Percentiles rank a stretch among this genome's conserved stretches.
phyloP scores from a whole-genome alignment of 2,797 vertebrate genomes.

The Salarias fasciatus region DNA sequence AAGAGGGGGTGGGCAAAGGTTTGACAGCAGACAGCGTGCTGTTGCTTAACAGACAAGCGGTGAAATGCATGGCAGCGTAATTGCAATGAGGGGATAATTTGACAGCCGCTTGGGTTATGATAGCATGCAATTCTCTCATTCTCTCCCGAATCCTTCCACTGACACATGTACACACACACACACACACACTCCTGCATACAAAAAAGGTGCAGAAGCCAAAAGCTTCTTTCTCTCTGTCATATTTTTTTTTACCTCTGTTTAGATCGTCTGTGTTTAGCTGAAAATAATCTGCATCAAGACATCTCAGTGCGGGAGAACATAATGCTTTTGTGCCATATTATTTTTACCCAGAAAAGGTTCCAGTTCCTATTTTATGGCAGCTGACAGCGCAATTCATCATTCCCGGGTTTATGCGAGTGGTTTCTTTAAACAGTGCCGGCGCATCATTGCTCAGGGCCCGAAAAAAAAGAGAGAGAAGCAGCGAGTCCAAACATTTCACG shows the following conservation, averaged over 20 bases:
- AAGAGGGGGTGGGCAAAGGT: slow-evolving; percentile 42
- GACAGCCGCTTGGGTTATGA: slow-evolving; percentile 74
- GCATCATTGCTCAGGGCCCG: slow-evolving; percentile 65
- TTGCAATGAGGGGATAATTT: slow-evolving; percentile 77
- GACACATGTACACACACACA: slow-evolving; percentile 7
- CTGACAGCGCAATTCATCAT: slow-evolving; percentile 76
- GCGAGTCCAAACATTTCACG: slow-evolving; percentile 47
- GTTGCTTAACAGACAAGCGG: slow-evolving; percentile 66
- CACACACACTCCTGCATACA: slow-evolving; percentile 18
- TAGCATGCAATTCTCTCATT: slow-evolving; percentile 66
- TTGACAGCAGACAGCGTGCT: slow-evolving; percentile 65
- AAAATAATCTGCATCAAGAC: slow-evolving; percentile 50
- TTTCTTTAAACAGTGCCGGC: slow-evolving; percentile 61
- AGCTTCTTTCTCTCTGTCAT: not conserved
- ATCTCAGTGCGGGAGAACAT: slow-evolving; percentile 32
- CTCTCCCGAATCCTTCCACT: slow-evolving; percentile 45
- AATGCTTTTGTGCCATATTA: slow-evolving; percentile 29
- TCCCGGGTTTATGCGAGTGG: slow-evolving; percentile 47
- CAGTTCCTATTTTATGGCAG: slow-evolving; percentile 65
- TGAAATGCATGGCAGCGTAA: slow-evolving; percentile 67
- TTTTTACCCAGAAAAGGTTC: slow-evolving; percentile 47
- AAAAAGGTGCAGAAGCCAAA: slow-evolving; percentile 23
- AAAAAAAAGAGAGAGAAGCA: slow-evolving; percentile 53
- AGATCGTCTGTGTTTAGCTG: slow-evolving; percentile 32
- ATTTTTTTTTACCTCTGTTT: slow-evolving; percentile 8